A percentile compares a stretch with the other conserved stretches of the same genome.
Evolutionary conservation across 2,888 invertebrate species (phyloP).

Genomic region (Tridacna gigas): DNA sequence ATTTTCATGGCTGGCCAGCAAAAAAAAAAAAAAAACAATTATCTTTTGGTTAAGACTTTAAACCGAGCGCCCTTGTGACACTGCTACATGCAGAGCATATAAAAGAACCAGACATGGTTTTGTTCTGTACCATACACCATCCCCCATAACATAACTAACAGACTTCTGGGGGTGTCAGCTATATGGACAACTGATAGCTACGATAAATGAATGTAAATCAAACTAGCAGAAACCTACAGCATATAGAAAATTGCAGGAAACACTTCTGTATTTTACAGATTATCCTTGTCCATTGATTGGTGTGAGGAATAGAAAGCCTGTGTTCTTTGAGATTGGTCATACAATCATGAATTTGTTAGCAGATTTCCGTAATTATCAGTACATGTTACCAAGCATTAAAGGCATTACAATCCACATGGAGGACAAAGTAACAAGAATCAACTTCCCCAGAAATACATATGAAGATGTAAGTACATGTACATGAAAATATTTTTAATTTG

Average conservation of each 20-base stretch:
- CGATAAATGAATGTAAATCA: neutral
- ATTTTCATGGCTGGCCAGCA: too few species aligned
- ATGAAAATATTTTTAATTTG: too few species aligned
- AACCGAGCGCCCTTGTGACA: too few species aligned
- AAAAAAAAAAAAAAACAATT: too few species aligned
- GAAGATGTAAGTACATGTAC: slow-evolving; percentile 82
- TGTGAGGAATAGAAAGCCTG: slow-evolving; percentile 90
- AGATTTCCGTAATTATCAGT: slow-evolving; percentile 93
- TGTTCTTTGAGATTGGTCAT: slow-evolving; percentile 94
- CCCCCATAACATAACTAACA: too few species aligned
- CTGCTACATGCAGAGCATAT: too few species aligned
- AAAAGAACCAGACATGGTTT: too few species aligned
- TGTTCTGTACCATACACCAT: too few species aligned
- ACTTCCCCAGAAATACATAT: slow-evolving; percentile 90
- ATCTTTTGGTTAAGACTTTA: too few species aligned
- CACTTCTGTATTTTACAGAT: slow-evolving; percentile 83
- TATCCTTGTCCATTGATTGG: slow-evolving; percentile 94
- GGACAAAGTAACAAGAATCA: slow-evolving; percentile 91
- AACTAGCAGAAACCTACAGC: neutral
- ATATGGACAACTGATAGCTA: too few species aligned
- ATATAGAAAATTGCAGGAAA: neutral
- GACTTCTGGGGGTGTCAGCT: too few species aligned
- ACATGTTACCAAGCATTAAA: slow-evolving; percentile 91
- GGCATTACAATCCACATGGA: slow-evolving; percentile 93
- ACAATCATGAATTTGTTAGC: slow-evolving; percentile 94